Conservation (phyloP, 2,113 vertebrate species). For the Balaeniceps rex region DNA sequence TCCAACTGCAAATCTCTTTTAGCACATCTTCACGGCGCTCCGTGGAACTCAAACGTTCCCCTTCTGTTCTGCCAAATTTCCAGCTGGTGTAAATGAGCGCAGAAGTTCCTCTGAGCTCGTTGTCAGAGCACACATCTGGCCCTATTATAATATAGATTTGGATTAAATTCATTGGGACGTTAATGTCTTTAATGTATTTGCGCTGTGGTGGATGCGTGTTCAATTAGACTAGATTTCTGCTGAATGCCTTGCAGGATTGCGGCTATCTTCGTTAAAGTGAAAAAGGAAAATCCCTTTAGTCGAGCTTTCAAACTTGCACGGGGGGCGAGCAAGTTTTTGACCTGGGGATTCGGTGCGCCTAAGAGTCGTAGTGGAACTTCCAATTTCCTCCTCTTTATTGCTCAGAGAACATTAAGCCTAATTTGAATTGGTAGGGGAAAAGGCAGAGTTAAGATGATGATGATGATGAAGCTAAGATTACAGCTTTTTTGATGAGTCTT, state of each 20-base stretch:
- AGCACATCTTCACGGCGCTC: background rate
- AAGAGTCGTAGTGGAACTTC: background rate
- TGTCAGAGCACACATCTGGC: background rate
- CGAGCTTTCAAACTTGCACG: background rate
- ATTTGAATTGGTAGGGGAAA: background rate
- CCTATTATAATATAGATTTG: background rate
- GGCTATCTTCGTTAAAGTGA: background rate
- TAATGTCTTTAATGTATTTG: background rate
- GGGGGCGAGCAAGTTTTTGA: background rate
- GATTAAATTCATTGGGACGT: background rate
- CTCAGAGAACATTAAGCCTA: background rate
- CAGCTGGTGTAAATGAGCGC: background rate
- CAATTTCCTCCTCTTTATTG: background rate
- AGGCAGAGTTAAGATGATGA: background rate
- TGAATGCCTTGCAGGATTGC: background rate
- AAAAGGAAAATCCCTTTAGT: background rate
- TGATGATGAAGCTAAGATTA: background rate
- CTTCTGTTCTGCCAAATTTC: background rate
- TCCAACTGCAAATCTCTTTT: background rate
- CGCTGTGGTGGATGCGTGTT: background rate
- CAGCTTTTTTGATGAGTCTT: background rate
- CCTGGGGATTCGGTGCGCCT: accelerated
- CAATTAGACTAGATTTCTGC: background rate
- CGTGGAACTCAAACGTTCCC: background rate
- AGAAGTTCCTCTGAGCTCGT: background rate